Evolutionary conservation across 2,797 vertebrate genomes (phyloP).

Genomic region (Anableps anableps): DNA sequence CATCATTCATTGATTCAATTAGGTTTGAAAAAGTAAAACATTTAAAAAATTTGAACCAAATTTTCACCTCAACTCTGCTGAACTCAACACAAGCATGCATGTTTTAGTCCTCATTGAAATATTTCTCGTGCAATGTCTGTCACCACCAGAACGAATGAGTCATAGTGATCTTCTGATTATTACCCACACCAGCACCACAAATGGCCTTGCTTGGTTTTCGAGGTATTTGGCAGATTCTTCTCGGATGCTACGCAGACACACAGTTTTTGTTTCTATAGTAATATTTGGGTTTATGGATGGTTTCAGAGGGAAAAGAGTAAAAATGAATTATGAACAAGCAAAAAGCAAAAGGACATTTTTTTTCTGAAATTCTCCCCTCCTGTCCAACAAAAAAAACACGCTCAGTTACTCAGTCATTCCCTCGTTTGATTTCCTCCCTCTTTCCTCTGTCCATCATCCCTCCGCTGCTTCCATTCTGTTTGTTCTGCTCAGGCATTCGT

Average conservation of each 20-base stretch:
- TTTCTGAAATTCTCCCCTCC: constrained; percentile 31
- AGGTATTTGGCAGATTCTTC: constrained; percentile 57
- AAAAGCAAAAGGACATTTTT: constrained; percentile 9
- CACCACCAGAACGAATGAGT: constrained; percentile 53
- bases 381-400: constrained; percentile 61
- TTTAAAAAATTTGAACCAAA: not conserved
- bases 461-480: constrained; percentile 55
- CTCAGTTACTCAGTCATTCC: constrained; percentile 46
- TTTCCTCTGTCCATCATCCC: constrained; percentile 44
- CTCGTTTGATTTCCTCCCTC: constrained; percentile 44
- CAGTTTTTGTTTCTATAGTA: constrained; percentile 56
- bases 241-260: constrained; percentile 54
- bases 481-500: constrained; percentile 32
- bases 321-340: constrained; percentile 16
- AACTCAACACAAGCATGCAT: not conserved
- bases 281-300: constrained; percentile 44
- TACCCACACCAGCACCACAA: constrained; percentile 54
- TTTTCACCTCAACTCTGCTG: not conserved
- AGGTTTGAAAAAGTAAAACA: not conserved
- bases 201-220: constrained; percentile 52
- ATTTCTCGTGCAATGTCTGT: constrained; percentile 40
- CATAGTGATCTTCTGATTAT: constrained; percentile 43
- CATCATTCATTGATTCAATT: not conserved
- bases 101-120: constrained; percentile 24
- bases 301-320: constrained; percentile 19